These are phyloP conservation scores for Brenthis ino DNA, from an alignment of 2,888 invertebrate species.

Conservation along the genomic window DNA sequence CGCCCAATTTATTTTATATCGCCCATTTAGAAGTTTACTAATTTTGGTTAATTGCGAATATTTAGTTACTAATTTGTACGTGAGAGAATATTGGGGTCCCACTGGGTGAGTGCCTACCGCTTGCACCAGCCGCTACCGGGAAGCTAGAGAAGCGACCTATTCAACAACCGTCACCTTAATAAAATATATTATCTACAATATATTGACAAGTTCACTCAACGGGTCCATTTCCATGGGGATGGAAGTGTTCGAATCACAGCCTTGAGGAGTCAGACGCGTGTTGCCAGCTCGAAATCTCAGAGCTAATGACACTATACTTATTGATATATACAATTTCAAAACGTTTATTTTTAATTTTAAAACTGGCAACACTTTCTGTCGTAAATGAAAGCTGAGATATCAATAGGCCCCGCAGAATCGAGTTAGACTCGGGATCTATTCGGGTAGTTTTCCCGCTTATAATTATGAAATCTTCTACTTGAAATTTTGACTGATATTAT, in stretches of 20 bases:
- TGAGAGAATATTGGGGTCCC: constrained; percentile 2
- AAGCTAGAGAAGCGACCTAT: not conserved
- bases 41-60: constrained; percentile 3
- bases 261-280: constrained; percentile 6
- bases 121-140: not conserved
- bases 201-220: not conserved
- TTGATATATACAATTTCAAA: not conserved
- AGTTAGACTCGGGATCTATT: constrained; percentile 14
- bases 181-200: constrained; percentile 5
- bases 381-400: constrained; percentile 6
- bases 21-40: not conserved
- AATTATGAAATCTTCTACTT: not conserved
- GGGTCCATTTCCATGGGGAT: not conserved
- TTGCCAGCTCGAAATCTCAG: not conserved
- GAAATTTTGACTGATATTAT: not conserved
- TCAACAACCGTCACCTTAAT: constrained; percentile 10
- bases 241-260: constrained; percentile 20
- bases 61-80: constrained; percentile 26
- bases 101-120: not conserved
- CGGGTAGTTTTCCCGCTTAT: not conserved
- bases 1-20: not conserved
- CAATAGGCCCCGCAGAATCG: constrained; percentile 5
- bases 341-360: not conserved
- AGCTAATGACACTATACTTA: not conserved
- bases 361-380: constrained; percentile 3